These are phyloP conservation scores for Meriones psammophilus DNA, from an alignment of 2,797 vertebrate genomes.

Conservation along the genomic window DNA sequence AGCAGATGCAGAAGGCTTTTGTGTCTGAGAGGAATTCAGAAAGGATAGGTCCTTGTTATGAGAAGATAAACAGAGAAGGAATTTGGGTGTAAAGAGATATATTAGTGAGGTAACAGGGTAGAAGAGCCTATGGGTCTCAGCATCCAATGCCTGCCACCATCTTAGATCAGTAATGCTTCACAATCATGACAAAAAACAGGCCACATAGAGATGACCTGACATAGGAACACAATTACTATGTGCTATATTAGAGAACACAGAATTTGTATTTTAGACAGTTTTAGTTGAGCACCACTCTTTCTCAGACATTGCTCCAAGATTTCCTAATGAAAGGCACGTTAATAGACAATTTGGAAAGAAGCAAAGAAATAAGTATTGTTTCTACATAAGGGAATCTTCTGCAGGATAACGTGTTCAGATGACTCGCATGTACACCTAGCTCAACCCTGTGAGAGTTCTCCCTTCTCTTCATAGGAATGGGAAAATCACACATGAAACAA, in stretches of 20 bases:
- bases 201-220: not conserved
- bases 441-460: not conserved
- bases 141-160: not conserved
- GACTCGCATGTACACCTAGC: not conserved
- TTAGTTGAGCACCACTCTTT: not conserved
- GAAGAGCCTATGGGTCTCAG: not conserved
- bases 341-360: not conserved
- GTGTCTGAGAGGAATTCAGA: not conserved
- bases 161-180: not conserved
- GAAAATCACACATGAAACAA: not conserved
- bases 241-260: not conserved
- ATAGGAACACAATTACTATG: not conserved
- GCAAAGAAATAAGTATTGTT: not conserved
- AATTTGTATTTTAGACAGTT: not conserved
- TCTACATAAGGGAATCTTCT: not conserved
- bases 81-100: too few species aligned
- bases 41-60: too few species aligned
- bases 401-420: not conserved
- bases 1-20: too few species aligned
- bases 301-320: not conserved
- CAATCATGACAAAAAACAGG: too few species aligned
- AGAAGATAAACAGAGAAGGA: fast-evolving
- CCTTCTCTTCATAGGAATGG: not conserved
- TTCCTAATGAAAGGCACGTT: not conserved
- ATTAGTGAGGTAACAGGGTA: not conserved